Evolutionary conservation across 2,797 vertebrate species (phyloP), one percentile per base, ranked within the genome.

Genomic region (Decapterus maruadsi): DNA sequence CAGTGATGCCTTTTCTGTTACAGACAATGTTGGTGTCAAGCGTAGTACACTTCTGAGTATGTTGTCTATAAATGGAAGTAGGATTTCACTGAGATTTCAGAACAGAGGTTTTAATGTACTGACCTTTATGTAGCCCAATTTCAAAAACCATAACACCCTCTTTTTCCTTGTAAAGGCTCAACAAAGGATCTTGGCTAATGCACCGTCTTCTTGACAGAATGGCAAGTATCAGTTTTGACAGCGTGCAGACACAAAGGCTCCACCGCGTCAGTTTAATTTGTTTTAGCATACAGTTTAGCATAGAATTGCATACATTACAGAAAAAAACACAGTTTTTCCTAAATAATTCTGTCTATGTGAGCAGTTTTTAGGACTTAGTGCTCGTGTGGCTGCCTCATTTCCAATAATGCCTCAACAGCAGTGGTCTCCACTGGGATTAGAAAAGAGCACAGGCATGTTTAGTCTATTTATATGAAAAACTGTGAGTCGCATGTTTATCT

Each of bases 401-500:
- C 20, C 10, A 9, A 19, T 59, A 68, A 75, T 70, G 22, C 12
- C 38, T 19, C 58, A 8, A 7, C 31, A 45, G 65, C 43, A 68
- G 14, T 14, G 2, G 45, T 46, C 58, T 48, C 9, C 11, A 20
- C 11, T 48, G 50, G 42, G 36, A 75, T 67, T 63, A 54, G 20
- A 60, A 34, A 59, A 22, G 36, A 55, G 31, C 45, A 66, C 20
- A 67, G 3, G 58, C 59, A 4, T 43, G 55, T 60, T 78, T 31
- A 68, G 31, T n/a, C 22, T 20, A 29, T 65, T 64, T 63, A 19
- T 31, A 38, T 60, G 29, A 42, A 54, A 75, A 75, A 68, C 19
- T 19, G 20, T 26, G 45, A 77, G 10, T 66, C 36, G 55, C 62
- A 34, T 0, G 22, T 38, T 65, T 72, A 81, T 81, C 68, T 61